Percentiles rank a stretch among this genome's conserved stretches.
Conservation (phyloP, 2,888 invertebrate genomes). For the Torymus tubicola region DNA sequence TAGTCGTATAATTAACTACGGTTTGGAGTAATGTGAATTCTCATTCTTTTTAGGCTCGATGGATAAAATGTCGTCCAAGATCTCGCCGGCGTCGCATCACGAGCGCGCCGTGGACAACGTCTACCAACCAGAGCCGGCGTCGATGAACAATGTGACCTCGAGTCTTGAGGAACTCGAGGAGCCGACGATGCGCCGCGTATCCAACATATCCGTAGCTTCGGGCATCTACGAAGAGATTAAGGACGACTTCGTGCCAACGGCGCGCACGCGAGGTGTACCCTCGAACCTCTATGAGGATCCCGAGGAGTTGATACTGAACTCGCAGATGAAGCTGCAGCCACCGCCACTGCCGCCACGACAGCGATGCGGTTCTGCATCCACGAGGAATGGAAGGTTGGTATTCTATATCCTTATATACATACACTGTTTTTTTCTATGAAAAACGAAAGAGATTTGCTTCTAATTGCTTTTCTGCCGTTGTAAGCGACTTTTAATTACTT, state of each 20-base stretch:
- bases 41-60: constrained; percentile 35
- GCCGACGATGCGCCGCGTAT: constrained; percentile 76
- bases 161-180: constrained; percentile 65
- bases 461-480: no score
- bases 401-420: no score
- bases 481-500: no score
- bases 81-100: constrained; percentile 53
- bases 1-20: no score
- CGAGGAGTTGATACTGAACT: constrained; percentile 70
- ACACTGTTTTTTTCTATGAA: neutral
- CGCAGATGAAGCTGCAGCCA: constrained; percentile 67
- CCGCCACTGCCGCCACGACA: constrained; percentile 78
- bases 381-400: constrained; percentile 64
- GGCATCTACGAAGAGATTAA: constrained; percentile 84
- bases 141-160: constrained; percentile 59
- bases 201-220: constrained; percentile 81
- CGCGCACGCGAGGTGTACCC: constrained; percentile 54
- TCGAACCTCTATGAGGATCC: constrained; percentile 74
- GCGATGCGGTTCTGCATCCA: constrained; percentile 66
- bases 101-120: constrained; percentile 67
- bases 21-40: neutral
- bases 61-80: constrained; percentile 60
- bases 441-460: no score
- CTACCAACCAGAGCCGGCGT: constrained; percentile 68
- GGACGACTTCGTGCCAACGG: constrained; percentile 33